Conservation (phyloP, 2,888 invertebrate genomes). For the Seladonia tumulorum region DNA sequence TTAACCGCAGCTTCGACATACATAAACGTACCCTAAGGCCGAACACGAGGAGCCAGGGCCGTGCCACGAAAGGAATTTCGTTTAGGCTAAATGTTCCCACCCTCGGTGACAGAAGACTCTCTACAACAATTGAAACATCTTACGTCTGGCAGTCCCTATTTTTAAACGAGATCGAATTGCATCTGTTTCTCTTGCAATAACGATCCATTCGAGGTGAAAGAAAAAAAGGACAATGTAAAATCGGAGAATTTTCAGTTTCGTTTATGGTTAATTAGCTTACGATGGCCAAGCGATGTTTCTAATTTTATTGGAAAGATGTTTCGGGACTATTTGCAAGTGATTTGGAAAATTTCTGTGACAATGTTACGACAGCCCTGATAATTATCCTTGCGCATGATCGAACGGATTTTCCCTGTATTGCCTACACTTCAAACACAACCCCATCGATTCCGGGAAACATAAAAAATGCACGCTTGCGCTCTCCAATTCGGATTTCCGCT, state of each 20-base stretch:
- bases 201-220: neutral
- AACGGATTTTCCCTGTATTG: constrained; percentile 25
- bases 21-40: constrained; percentile 38
- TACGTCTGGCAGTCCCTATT: neutral
- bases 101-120: neutral
- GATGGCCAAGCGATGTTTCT: neutral
- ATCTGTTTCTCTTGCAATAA: neutral
- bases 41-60: constrained; percentile 73
- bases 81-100: neutral
- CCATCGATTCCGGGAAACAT: constrained; percentile 67
- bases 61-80: constrained; percentile 52
- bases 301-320: neutral
- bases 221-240: neutral
- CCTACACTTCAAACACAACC: constrained; percentile 41
- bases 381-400: constrained; percentile 58
- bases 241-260: neutral
- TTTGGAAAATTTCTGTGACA: neutral
- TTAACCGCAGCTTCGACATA: neutral
- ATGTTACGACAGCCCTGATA: constrained; percentile 47
- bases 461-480: constrained; percentile 63
- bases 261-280: neutral
- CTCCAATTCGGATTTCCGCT: constrained; percentile 27
- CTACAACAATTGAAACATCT: neutral
- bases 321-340: neutral
- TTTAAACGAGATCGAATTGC: neutral